Percentiles rank a stretch among this genome's conserved stretches.
Conservation (phyloP, 2,888 invertebrate species). For the Bursaphelenchus okinawaensis region DNA sequence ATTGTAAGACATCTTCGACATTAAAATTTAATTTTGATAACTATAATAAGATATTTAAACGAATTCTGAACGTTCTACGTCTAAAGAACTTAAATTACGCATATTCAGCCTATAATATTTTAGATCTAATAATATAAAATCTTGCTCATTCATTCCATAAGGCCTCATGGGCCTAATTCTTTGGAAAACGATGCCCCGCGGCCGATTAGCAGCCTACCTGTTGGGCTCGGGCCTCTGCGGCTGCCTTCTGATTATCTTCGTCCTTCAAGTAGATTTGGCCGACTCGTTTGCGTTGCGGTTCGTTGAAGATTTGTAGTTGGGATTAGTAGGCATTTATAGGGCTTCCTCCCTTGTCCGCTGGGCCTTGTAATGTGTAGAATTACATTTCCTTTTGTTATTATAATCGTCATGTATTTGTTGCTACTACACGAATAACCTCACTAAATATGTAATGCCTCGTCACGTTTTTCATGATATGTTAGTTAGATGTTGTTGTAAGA, state of each 20-base stretch:
- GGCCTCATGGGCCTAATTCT: neutral
- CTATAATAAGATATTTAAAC: no score
- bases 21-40: no score
- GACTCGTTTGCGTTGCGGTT: neutral
- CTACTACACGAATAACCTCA: neutral
- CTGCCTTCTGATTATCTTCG: neutral
- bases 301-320: neutral
- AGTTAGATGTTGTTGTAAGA: neutral
- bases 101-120: no score
- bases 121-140: neutral
- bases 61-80: no score
- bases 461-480: slow-evolving; percentile 5
- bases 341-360: neutral
- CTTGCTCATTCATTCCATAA: neutral
- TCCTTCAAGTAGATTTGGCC: neutral
- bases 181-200: neutral
- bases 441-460: slow-evolving; percentile 7
- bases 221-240: neutral
- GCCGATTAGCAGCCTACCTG: neutral
- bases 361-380: no score
- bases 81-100: no score
- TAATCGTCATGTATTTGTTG: no score
- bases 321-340: neutral
- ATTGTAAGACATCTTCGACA: no score
- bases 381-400: neutral